These are phyloP conservation scores for Mobula hypostoma DNA, from an alignment of 2,113 vertebrate species.

Conservation along the genomic window DNA sequence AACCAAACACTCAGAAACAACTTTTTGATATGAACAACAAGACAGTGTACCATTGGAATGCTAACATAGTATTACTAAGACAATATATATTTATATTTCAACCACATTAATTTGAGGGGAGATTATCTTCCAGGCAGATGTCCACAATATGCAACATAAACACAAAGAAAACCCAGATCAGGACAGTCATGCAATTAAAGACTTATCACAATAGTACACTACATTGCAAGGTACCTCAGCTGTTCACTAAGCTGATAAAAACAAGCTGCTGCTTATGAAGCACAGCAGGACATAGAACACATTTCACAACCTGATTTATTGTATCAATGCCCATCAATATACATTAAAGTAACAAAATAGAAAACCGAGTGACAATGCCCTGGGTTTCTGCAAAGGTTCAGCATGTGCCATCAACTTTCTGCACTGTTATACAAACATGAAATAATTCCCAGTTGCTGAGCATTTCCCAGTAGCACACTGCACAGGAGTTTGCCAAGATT, in stretches of 20 bases:
- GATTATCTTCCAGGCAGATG: background rate
- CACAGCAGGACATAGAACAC: background rate
- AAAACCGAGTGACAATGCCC: background rate
- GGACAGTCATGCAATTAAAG: slow-evolving; percentile 12
- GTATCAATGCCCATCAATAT: background rate
- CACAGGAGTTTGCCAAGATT: no score
- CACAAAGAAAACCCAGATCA: background rate
- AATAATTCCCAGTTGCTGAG: no score
- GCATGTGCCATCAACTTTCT: no score
- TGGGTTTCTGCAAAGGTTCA: no score
- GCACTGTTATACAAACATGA: no score
- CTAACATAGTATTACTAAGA: background rate
- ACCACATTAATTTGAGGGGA: background rate
- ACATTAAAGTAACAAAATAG: background rate
- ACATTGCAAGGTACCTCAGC: background rate
- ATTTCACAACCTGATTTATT: slow-evolving; percentile 18
- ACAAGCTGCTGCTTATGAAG: background rate
- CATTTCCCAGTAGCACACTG: no score
- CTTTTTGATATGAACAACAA: background rate
- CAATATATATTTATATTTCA: background rate
- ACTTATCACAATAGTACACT: background rate
- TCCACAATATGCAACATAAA: background rate
- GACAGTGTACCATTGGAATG: background rate
- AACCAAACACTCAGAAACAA: no score
- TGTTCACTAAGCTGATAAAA: slow-evolving; percentile 17